Base-by-base conservation (phyloP, 2,888 invertebrate genomes). In the Pogonocherus hispidulus region DNA sequence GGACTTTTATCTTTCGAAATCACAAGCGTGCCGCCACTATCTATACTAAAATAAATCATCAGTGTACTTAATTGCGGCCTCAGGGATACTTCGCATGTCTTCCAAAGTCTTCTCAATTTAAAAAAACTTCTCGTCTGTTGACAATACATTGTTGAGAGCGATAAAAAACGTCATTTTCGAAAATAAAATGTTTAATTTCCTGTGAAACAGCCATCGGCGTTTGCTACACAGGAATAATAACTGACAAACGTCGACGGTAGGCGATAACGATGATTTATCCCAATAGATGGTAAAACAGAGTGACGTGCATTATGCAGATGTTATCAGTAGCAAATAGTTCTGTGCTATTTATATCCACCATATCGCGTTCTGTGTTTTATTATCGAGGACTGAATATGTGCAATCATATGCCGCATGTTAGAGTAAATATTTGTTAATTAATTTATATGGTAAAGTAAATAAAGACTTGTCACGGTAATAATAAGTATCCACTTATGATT, bases 201-300 rank as follows among this genome's bases (percentile, higher is more conserved):
- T 57, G 57, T 44, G 44, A 57, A 57, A 57, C 16, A 9, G 57
- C 46, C 23, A 16, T 18, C 41, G n/a, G 14, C 20, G 16, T 57
- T 57, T 23, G 44, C 14, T 44, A 20, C 44, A 55, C 9, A 9
- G 18, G n/a, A 37, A 44, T 44, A 46, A 14, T 57, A 46, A 46
- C 22, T 44, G 57, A 22, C 57, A 44, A 20, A 57, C 46, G 14
- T 46, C 37, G 46, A 57, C 22, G 22, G 0, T 16, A 57, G 18
- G 16, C 46, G 57, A 57, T 57, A 57, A 23, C 20, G 14, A 20
- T 57, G 57, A 57, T 57, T 57, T 57, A 57, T 46, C 46, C 27
- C 11, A 46, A 46, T 57, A 11, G 3, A n/a, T 18, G 44, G 1
- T 46, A 57, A 57, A 57, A 57, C 57, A 57, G n/a, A n/a, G 23